phyloP scores from a whole-genome alignment of 2,113 vertebrate species.

The Vireo altiloquus region DNA sequence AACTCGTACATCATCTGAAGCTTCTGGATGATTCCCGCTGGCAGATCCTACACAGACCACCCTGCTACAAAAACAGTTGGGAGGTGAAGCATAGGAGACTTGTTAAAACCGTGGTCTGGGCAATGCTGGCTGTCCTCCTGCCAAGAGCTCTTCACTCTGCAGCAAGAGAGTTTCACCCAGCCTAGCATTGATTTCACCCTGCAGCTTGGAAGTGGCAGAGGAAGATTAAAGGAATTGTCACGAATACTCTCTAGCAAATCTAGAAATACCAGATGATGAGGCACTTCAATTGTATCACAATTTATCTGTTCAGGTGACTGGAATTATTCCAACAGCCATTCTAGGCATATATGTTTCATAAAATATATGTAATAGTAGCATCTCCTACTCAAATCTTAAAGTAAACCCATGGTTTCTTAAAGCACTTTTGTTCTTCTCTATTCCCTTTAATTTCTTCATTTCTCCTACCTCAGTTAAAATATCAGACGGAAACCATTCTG shows the following conservation, averaged over 20 bases:
- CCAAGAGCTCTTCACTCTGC: neutral
- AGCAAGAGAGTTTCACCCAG: neutral
- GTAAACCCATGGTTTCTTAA: neutral
- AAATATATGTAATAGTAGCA: neutral
- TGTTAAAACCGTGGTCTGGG: neutral
- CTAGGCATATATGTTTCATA: neutral
- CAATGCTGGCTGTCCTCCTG: neutral
- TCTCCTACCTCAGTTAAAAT: neutral
- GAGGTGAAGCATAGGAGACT: neutral
- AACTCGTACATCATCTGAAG: neutral
- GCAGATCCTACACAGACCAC: neutral
- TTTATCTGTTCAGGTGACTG: neutral
- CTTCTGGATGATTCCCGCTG: neutral
- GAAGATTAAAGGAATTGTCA: neutral
- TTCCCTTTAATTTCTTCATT: neutral
- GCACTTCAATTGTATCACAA: neutral
- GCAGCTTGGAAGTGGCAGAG: neutral
- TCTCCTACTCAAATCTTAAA: neutral
- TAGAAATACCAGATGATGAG: neutral
- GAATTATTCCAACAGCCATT: neutral
- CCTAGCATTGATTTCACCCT: neutral
- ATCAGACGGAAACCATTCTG: neutral
- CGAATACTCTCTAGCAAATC: neutral
- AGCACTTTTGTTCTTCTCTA: neutral
- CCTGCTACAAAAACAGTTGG: neutral